Evolutionary conservation across 2,113 vertebrate species (phyloP).

Genomic region (Bubo scandiacus): DNA sequence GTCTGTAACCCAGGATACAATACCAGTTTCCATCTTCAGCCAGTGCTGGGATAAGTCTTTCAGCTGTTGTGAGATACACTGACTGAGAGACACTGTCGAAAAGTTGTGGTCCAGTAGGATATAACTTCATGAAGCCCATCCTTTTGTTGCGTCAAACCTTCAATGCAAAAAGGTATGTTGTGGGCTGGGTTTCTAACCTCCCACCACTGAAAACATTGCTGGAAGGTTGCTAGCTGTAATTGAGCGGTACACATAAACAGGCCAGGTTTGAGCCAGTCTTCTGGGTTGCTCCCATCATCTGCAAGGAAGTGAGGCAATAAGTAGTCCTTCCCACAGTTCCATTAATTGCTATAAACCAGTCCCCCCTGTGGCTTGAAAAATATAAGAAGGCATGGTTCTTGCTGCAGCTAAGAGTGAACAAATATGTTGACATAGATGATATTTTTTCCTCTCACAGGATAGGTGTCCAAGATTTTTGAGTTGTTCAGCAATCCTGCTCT

Average conservation of each 20-base stretch:
- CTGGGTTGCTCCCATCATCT: not conserved
- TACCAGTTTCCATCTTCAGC: not conserved
- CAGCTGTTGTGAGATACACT: not conserved
- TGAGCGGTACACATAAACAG: no score
- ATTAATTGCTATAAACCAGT: not conserved
- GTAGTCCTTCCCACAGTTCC: not conserved
- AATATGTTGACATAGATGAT: rapidly evolving
- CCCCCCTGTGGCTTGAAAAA: not conserved
- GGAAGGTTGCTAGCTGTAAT: not conserved
- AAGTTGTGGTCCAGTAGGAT: not conserved
- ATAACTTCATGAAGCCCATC: not conserved
- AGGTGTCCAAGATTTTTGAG: not conserved
- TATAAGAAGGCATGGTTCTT: not conserved
- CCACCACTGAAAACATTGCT: not conserved
- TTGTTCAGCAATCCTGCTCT: not conserved
- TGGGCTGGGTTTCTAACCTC: not conserved
- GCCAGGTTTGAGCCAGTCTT: not conserved
- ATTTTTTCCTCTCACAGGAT: not conserved
- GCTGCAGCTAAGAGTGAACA: not conserved
- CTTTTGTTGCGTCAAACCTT: not conserved
- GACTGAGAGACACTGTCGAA: not conserved
- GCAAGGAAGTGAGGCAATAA: rapidly evolving
- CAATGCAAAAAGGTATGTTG: not conserved
- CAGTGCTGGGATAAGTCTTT: not conserved
- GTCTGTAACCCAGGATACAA: not conserved